Evolutionary conservation across 2,797 vertebrate species (phyloP).

Genomic region (Lepilemur septentrionalis): DNA sequence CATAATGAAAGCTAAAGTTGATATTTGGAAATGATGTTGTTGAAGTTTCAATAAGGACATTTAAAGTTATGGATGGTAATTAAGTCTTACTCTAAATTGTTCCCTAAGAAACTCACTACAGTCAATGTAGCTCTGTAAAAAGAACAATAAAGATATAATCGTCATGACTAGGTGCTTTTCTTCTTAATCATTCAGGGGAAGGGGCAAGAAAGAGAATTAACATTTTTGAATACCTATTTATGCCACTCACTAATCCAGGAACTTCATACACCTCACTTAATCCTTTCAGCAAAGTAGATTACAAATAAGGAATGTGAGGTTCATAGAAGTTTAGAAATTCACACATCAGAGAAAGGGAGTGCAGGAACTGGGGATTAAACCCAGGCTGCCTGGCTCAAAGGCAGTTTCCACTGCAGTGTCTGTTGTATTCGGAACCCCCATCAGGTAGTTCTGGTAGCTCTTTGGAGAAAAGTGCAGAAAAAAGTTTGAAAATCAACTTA

Average conservation of each 20-base stretch:
- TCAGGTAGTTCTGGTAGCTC: background rate
- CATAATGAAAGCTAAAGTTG: background rate
- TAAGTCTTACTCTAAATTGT: background rate
- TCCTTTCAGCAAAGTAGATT: background rate
- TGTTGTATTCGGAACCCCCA: background rate
- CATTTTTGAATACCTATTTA: background rate
- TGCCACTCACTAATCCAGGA: background rate
- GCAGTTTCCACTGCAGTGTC: background rate
- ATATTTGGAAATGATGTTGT: background rate
- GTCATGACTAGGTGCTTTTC: background rate
- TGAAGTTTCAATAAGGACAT: background rate
- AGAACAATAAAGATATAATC: background rate
- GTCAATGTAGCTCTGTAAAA: background rate
- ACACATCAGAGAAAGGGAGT: background rate
- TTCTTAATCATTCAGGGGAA: constrained; percentile 1
- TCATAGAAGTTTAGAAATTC: background rate
- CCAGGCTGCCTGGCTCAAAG: background rate
- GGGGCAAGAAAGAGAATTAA: background rate
- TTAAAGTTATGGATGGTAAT: background rate
- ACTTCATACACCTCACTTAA: background rate
- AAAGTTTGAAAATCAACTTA: constrained; percentile 14
- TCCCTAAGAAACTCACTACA: background rate
- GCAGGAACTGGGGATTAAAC: background rate
- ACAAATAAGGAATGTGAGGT: background rate
- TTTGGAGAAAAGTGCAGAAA: background rate